A percentile compares a stretch with the other conserved stretches of the same genome.
Conservation (phyloP, 2,113 vertebrate genomes). For the Phyllostomus discolor region DNA sequence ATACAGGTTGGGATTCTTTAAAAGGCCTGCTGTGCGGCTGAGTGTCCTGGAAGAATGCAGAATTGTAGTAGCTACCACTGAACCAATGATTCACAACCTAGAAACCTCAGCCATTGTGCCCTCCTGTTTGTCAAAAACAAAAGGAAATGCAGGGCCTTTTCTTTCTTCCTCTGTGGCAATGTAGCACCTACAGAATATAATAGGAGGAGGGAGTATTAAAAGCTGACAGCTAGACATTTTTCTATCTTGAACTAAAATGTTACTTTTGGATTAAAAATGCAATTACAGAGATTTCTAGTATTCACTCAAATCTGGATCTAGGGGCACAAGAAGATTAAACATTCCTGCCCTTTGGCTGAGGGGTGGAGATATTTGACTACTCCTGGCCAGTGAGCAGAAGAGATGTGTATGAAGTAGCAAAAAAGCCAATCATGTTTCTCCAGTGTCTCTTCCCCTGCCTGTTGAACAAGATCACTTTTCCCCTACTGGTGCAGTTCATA, state of each 20-base stretch:
- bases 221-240: not conserved
- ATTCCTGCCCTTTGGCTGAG: not conserved
- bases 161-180: not conserved
- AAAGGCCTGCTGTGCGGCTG: constrained; percentile 54
- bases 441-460: not conserved
- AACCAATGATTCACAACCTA: constrained; percentile 48
- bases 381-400: not conserved
- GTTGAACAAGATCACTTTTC: not conserved
- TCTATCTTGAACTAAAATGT: not conserved
- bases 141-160: not conserved
- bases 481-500: not conserved
- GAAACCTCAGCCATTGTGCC: not conserved
- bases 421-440: not conserved
- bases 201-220: not conserved
- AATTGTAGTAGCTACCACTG: not conserved
- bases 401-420: not conserved
- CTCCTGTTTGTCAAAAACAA: not conserved
- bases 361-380: not conserved
- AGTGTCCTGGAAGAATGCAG: constrained; percentile 37
- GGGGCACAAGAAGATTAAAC: not conserved
- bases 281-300: not conserved
- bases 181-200: not conserved
- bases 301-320: not conserved
- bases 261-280: not conserved
- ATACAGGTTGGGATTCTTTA: constrained; percentile 55